phyloP scores from a whole-genome alignment of 2,888 invertebrate genomes.

The Leucoptera coffeella region DNA sequence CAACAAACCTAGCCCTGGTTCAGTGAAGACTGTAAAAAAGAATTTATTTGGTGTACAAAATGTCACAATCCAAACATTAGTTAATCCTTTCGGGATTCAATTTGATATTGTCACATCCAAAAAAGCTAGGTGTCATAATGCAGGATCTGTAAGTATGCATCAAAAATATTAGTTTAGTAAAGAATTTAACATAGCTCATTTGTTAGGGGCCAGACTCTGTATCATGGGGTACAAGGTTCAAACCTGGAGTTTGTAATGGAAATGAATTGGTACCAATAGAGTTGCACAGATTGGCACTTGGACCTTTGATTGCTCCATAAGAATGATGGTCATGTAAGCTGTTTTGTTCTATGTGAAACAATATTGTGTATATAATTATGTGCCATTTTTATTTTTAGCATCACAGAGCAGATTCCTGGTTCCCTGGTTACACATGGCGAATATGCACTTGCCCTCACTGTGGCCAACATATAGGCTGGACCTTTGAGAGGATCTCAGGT shows the following conservation, averaged over 20 bases:
- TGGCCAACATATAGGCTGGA: constrained; percentile 57
- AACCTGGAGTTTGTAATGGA: background rate
- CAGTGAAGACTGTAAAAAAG: constrained; percentile 32
- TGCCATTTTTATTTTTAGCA: too few relatives aligned
- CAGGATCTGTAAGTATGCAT: constrained; percentile 38
- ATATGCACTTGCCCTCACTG: constrained; percentile 57
- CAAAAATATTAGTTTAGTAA: constrained; percentile 1
- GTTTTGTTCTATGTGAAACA: too few relatives aligned
- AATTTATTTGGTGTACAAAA: constrained; percentile 47
- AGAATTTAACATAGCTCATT: too few relatives aligned
- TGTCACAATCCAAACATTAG: constrained; percentile 48
- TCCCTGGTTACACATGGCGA: constrained; percentile 60
- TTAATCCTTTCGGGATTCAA: constrained; percentile 47
- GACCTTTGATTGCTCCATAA: too few relatives aligned
- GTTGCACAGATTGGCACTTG: too few relatives aligned
- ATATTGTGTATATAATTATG: too few relatives aligned
- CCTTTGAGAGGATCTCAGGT: constrained; percentile 35
- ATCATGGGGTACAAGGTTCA: too few relatives aligned
- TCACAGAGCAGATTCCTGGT: constrained; percentile 56
- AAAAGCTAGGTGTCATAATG: constrained; percentile 48
- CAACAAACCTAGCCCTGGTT: constrained; percentile 42
- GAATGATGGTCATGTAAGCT: too few relatives aligned
- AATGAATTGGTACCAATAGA: too few relatives aligned
- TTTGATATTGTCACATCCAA: constrained; percentile 47
- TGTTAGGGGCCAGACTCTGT: too few relatives aligned